Evolutionary conservation across 2,113 vertebrate genomes (phyloP).

Genomic region (Leucopsar rothschildi): DNA sequence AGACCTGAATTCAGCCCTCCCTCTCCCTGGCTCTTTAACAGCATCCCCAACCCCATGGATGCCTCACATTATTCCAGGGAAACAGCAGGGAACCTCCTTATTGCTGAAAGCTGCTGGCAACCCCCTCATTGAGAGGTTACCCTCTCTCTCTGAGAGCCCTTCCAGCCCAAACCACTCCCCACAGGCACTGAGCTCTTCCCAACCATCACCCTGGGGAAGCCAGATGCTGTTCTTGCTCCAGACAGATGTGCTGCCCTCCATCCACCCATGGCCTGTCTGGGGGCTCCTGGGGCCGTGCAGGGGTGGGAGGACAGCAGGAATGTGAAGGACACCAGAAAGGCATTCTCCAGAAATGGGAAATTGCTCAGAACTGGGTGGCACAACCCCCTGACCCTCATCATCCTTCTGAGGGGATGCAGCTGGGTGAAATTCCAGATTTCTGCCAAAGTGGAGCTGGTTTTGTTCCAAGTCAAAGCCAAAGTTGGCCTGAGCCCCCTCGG

Average conservation of each 20-base stretch:
- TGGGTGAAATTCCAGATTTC: not conserved
- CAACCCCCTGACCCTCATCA: not conserved
- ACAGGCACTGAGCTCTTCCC: not conserved
- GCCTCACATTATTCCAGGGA: not conserved
- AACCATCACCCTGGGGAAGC: not conserved
- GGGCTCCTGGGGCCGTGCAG: fast-evolving
- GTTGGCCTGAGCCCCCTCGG: not conserved
- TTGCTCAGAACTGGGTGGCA: not conserved
- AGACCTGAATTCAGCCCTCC: fast-evolving
- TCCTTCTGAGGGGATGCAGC: fast-evolving
- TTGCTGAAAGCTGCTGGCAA: not conserved
- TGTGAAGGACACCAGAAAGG: fast-evolving
- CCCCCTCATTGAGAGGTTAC: not conserved
- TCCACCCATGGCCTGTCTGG: not conserved
- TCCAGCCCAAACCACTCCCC: not conserved
- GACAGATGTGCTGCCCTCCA: not conserved
- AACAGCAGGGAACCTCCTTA: not conserved
- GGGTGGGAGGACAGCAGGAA: not conserved
- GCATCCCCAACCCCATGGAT: not conserved
- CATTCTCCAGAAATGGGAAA: not conserved
- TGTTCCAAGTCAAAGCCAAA: not conserved
- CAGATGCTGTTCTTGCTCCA: not conserved
- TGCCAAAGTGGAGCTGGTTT: not conserved
- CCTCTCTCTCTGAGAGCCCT: not conserved
- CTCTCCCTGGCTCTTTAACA: not conserved